Conservation (phyloP, 2,113 vertebrate genomes). For the Phaetusa simplex region DNA sequence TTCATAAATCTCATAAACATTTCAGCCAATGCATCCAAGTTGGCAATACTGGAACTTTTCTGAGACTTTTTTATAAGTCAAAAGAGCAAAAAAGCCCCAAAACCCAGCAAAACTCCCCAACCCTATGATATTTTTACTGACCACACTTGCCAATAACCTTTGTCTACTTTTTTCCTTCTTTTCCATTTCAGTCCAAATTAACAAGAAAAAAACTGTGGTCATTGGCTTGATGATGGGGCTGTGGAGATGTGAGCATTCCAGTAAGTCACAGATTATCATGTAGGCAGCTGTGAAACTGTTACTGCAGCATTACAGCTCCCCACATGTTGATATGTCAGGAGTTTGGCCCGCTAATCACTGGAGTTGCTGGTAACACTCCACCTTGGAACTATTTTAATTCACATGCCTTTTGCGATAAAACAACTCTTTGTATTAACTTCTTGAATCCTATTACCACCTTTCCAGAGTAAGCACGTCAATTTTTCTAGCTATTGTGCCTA, state of each 20-base stretch:
- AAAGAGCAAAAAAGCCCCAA: background rate
- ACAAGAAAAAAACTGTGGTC: background rate
- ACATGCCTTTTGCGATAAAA: background rate
- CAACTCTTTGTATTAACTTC: background rate
- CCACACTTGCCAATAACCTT: background rate
- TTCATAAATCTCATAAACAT: constrained; percentile 38
- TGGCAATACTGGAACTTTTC: background rate
- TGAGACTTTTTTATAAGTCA: background rate
- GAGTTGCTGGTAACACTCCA: background rate
- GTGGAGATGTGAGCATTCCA: background rate
- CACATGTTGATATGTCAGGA: background rate
- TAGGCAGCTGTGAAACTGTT: background rate
- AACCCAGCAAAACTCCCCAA: background rate
- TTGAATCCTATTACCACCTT: background rate
- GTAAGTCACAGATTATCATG: background rate
- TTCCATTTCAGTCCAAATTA: background rate
- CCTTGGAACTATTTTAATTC: background rate
- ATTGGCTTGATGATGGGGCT: background rate
- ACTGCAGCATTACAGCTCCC: background rate
- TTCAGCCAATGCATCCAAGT: constrained; percentile 2
- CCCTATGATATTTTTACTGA: background rate
- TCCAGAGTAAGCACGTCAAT: background rate
- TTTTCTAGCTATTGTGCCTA: background rate
- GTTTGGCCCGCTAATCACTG: background rate
- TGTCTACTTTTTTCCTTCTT: background rate